These are phyloP conservation scores for Tenodera sinensis DNA, from an alignment of 2,888 invertebrate species.

Conservation along the genomic window DNA sequence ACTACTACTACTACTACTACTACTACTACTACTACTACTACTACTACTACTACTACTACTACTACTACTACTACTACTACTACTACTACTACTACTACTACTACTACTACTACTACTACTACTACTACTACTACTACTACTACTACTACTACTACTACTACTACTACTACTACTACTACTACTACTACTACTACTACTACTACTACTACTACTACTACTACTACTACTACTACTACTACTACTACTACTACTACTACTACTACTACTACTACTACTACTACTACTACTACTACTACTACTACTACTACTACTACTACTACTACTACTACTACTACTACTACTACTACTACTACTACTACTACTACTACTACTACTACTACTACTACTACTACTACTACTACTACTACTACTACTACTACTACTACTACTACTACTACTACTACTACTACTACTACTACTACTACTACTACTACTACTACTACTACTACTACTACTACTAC, in stretches of 20 bases:
- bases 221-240: not conserved
- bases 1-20: not conserved
- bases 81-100: not conserved
- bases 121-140: not conserved
- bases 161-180: not conserved
- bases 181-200: not conserved
- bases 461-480: not conserved
- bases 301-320: not conserved
- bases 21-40: not conserved
- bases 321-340: not conserved
- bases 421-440: not conserved
- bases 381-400: not conserved
- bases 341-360: not conserved
- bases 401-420: not conserved
- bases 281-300: not conserved
- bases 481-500: not conserved
- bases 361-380: not conserved
- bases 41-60: not conserved
- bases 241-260: not conserved
- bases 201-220: not conserved
- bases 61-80: not conserved
- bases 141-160: not conserved
- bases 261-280: not conserved
- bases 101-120: not conserved
- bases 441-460: not conserved